Base-by-base conservation (phyloP, 2,113 vertebrate genomes). In the Periophthalmus modestus region DNA sequence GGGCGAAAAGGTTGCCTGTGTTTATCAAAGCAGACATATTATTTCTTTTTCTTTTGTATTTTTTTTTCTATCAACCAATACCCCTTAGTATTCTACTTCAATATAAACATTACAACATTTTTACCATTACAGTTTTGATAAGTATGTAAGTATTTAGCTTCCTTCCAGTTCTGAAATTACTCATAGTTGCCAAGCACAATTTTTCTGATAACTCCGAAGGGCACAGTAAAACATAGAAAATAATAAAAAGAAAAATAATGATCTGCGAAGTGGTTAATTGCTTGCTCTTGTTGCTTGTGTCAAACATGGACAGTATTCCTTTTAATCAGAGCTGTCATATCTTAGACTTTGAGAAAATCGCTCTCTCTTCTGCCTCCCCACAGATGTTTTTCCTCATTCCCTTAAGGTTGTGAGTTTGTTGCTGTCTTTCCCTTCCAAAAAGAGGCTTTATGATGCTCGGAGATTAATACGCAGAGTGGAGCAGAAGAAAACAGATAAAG, bases 381-480 rank as follows among this genome's bases (percentile, higher is more conserved):
- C 14, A 59, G 14, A 18, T 28, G 43, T 23, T 55, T 75, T 83
- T 83, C 73, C 78, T 81, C 69, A 48, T 82, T 79, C 69, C 55
- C 34, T 71, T 59, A 7, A 59, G 10, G 23, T 59, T 33, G 50
- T 24, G 21, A 28, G 55, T 68, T 58, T 36, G 55, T 68, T 58
- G 47, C 65, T 52, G 69, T 67, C 46, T 62, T 70, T 61, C 18
- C 28, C 15, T 33, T 34, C 33, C 69, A 19, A 72, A 59, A 61
- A 67, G 24, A 63, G 47, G 11, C 48, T 68, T 74, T 71, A 23
- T 47, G 36, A 72, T 69, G 54, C 65, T 62, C 1, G 0, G 23
- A 28, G 14, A 79, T 73, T 79, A 84, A 72, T 66, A 73, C 71
- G 43, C 52, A 77, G 23, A 47, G 11, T 16, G 16, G 36, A 65